Base-by-base conservation (phyloP, 2,797 vertebrate species). In the Bryconaethiops microstoma region DNA sequence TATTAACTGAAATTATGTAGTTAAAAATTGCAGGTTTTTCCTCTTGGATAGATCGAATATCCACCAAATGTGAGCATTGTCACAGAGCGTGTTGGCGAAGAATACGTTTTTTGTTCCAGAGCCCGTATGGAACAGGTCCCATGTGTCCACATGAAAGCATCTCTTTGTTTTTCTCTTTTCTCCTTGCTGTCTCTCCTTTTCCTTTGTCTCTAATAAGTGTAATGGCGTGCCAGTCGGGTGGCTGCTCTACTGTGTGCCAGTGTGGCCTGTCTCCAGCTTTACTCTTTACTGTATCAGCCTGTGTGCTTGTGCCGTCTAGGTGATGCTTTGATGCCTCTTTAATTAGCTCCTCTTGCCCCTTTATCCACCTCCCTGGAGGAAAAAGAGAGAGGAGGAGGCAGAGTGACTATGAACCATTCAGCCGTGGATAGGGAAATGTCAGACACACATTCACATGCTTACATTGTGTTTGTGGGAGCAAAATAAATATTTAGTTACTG, bases 1-100 rank as follows among this genome's bases (percentile, higher is more conserved):
- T 65, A 40, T 70, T 72, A 25, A 55, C 50, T 57, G 50, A 59
- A 77, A 77, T 25, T 76, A 39, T 67, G 39, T 48, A 21, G 40
- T 55, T 25, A 29, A 60, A 29, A 16, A 42, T 57, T 17, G 63
- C 40, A 21, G 45, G n/a, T 19, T 75, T 69, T 42, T 48, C 23
- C 40, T 45, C 40, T 13, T 9, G 40, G 19, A n/a, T 19, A n/a
- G 21, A 35, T 50, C 42, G 5, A 8, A 40, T 54, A 17, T 79
- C 29, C 60, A 21, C 39, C 6, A 73, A 67, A 54, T 74, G 59
- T 35, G 50, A 76, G 64, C 23, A 25, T 69, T 60, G 70, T 69
- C 40, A 40, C 68, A 42, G 73, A 76, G 52, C 9, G 29, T 35
- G 9, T 65, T 69, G 72, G 55, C 19, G 13, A 48, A 48, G 35